Base-by-base conservation (phyloP, 2,888 invertebrate species). In the Hofmannophila pseudospretella region DNA sequence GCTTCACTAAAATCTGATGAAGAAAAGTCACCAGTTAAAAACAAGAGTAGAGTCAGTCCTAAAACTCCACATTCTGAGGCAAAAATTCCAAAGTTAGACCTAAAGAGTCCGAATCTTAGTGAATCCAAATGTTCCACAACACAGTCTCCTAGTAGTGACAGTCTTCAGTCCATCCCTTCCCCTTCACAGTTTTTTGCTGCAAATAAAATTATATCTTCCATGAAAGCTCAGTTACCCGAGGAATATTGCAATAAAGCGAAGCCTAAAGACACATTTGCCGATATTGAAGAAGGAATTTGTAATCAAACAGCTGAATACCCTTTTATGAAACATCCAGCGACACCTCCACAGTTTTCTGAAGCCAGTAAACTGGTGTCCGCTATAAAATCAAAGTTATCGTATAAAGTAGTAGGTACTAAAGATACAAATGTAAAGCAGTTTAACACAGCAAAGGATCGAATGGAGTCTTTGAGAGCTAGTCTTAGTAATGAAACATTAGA, bases 101-200 rank as follows among this genome's bases (percentile, higher is more conserved):
- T 47, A 34, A 67, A 53, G 52, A 78, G 74, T 47, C 76, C 77
- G 5, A 57, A 45, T 26, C 45, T 52, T 0, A 70, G 55, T 38
- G 79, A 81, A 16, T 50, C 65, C 2, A 73, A 62, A 53, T 62
- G 57, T 27, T 44, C 51, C 0, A 61, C 56, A 8, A 49, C 53
- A 0, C 77, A 75, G 14, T 80, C 82, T 1, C 80, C 79, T 0
- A 74, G 63, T 42, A 76, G 63, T 42, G 85, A 82, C 13, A 81
- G 69, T 14, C 44, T 73, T 7, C 76, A 77, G 12, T 76, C 80
- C 0, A 63, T 64, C 3, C 69, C 77, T 11, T 81, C 82, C 3
- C 80, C 84, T 0, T 84, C 86, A 22, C 86, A 85, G 39, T 86
- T 86, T 48, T 71, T 84, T 39, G 72, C 84, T 0, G 86, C 84